These are phyloP conservation scores for Etheostoma perlongum DNA, from an alignment of 2,797 vertebrate species.

Conservation along the genomic window DNA sequence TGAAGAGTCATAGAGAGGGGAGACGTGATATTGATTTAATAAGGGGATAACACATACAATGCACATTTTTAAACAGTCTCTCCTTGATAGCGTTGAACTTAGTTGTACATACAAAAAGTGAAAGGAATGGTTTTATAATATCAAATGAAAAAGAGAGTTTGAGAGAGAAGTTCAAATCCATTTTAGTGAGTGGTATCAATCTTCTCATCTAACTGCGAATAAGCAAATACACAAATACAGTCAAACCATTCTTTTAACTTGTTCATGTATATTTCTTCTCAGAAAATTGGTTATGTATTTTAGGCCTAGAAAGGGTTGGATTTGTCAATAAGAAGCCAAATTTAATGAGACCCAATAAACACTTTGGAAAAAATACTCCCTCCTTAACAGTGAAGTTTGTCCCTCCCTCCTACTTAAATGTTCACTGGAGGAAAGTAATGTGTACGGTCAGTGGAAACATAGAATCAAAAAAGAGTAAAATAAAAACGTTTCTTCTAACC, in stretches of 20 bases:
- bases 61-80: neutral
- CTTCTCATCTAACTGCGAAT: neutral
- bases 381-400: neutral
- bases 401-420: neutral
- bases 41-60: neutral
- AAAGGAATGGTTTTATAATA: neutral
- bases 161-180: neutral
- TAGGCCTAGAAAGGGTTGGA: neutral
- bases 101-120: neutral
- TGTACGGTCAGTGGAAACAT: neutral
- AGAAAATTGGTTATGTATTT: conserved; percentile 2
- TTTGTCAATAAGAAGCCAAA: conserved; percentile 1
- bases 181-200: neutral
- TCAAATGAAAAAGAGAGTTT: conserved; percentile 13
- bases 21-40: neutral
- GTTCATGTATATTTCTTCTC: neutral
- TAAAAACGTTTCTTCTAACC: neutral
- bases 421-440: neutral
- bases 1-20: neutral
- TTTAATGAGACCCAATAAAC: conserved; percentile 17
- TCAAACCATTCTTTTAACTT: neutral
- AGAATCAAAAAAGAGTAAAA: conserved; percentile 5
- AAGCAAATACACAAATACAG: neutral
- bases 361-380: conserved; percentile 11
- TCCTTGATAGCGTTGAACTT: conserved; percentile 5